These are phyloP conservation scores for Nasonia giraulti DNA, from an alignment of 1,140 invertebrate genomes.

Conservation along the genomic window DNA sequence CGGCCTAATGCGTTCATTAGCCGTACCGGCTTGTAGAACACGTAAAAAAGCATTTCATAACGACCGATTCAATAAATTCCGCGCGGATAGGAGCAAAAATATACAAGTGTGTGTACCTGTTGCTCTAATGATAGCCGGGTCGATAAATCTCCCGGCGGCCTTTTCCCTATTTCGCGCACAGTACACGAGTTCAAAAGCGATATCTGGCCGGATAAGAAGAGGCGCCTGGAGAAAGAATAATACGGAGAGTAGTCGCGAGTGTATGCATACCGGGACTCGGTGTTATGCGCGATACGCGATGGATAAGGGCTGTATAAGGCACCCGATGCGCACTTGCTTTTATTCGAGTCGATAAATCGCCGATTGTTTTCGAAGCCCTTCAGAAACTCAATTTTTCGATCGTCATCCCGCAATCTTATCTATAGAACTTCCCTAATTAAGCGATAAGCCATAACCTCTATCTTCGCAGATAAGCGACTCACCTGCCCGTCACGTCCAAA, in stretches of 20 bases:
- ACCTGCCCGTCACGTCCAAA: background rate
- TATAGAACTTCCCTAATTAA: background rate
- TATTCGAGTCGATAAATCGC: no score
- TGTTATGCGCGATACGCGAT: slow-evolving; percentile 49
- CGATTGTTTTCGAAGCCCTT: no score
- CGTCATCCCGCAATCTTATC: background rate
- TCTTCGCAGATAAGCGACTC: no score
- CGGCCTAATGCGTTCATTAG: background rate
- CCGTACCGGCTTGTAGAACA: no score
- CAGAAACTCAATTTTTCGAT: background rate
- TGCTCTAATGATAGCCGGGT: slow-evolving; percentile 4
- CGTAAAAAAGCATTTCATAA: background rate
- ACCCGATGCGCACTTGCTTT: background rate
- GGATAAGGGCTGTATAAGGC: slow-evolving; percentile 48
- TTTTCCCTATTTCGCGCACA: no score
- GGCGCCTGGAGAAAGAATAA: background rate
- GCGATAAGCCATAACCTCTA: background rate
- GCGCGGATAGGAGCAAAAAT: background rate
- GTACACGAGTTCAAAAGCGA: background rate
- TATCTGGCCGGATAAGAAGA: slow-evolving; percentile 39
- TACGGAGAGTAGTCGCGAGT: slow-evolving; percentile 12
- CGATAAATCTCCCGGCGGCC: no score
- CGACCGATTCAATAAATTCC: background rate
- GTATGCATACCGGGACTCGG: slow-evolving; percentile 28
- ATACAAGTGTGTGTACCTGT: slow-evolving; percentile 7